A percentile compares a stretch with the other conserved stretches of the same genome.
Evolutionary conservation across 2,113 vertebrate genomes (phyloP).

Genomic region (Philantomba maxwellii): DNA sequence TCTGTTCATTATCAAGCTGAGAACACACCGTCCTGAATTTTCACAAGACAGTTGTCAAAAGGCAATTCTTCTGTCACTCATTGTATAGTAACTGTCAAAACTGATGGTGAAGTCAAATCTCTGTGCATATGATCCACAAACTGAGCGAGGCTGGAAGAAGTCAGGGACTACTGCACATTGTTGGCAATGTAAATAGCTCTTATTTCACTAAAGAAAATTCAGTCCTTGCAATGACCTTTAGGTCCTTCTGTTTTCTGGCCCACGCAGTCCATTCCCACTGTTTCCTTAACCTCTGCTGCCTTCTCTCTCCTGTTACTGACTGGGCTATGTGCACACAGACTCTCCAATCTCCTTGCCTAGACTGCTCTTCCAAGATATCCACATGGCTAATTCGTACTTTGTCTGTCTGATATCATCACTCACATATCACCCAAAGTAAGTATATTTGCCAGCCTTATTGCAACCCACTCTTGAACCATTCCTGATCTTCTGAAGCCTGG

Average conservation of each 20-base stretch:
- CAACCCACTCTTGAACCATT: background rate
- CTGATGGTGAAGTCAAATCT: background rate
- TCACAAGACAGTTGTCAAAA: constrained; percentile 52
- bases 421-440: background rate
- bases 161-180: accelerated
- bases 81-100: constrained; percentile 34
- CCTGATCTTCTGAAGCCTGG: background rate
- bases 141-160: background rate
- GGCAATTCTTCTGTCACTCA: background rate
- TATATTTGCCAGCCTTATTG: background rate
- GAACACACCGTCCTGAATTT: constrained; percentile 44
- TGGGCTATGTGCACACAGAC: accelerated
- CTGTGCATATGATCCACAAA: background rate
- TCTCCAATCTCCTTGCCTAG: background rate
- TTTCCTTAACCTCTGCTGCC: background rate
- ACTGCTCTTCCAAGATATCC: background rate
- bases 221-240: background rate
- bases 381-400: background rate
- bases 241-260: background rate
- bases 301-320: accelerated
- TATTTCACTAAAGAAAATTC: background rate
- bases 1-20: constrained; percentile 5
- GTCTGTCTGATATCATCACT: background rate
- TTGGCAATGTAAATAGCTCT: background rate
- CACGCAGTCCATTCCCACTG: accelerated